Percentiles rank a stretch among this genome's conserved stretches.
These are phyloP conservation scores for Tricholaema leucomelas DNA, from an alignment of 2,113 vertebrate genomes.

Conservation along the genomic window DNA sequence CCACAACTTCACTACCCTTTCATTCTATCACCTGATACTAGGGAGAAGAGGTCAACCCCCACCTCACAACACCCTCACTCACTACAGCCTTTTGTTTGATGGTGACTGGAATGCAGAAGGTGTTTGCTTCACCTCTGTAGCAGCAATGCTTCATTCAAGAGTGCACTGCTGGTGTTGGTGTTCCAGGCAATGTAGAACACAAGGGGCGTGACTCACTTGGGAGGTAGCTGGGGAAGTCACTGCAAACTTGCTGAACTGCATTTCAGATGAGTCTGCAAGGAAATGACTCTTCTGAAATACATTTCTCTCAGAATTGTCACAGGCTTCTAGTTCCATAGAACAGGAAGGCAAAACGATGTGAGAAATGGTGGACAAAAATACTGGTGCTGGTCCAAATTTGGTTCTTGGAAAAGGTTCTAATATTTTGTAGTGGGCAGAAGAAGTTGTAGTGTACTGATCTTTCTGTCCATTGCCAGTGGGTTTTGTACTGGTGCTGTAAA, in stretches of 20 bases:
- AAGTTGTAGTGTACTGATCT: background rate
- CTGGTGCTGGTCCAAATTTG: too few species aligned
- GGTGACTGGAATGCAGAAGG: background rate
- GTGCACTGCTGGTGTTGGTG: background rate
- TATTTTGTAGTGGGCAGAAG: background rate
- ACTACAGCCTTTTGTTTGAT: background rate
- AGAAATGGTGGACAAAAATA: background rate
- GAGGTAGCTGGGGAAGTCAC: background rate
- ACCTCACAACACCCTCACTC: too few species aligned
- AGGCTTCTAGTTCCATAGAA: background rate
- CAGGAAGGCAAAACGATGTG: background rate
- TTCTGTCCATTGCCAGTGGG: background rate
- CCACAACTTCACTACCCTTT: too few species aligned
- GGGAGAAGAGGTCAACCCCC: too few species aligned
- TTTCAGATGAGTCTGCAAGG: background rate
- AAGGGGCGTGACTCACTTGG: background rate
- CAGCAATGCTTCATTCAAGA: background rate
- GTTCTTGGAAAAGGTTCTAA: background rate
- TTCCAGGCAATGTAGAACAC: background rate
- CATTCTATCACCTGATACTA: too few species aligned
- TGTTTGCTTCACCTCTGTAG: background rate
- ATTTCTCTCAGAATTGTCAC: background rate
- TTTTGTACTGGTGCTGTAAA: background rate
- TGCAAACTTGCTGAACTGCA: slow-evolving; percentile 20
- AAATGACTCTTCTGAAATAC: slow-evolving; percentile 3